Percentiles rank a stretch among this genome's conserved stretches.
Evolutionary conservation across 2,888 invertebrate species (phyloP).

Genomic region (Clostera curtula): DNA sequence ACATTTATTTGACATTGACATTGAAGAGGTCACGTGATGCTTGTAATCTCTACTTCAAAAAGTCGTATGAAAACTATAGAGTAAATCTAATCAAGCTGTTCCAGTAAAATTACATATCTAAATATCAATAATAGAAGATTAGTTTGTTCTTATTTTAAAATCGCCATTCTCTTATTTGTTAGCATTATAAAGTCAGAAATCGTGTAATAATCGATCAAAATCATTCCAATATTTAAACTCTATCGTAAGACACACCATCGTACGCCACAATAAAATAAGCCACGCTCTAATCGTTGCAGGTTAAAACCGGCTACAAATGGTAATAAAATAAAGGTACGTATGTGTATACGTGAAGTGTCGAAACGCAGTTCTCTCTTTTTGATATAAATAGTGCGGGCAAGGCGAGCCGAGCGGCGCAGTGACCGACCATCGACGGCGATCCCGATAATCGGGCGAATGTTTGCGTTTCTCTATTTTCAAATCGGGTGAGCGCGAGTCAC

Average conservation of each 20-base stretch:
- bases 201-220: too few relatives aligned
- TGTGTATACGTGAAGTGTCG: slow-evolving; percentile 62
- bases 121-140: too few relatives aligned
- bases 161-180: too few relatives aligned
- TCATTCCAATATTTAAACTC: slow-evolving; percentile 38
- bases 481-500: slow-evolving; percentile 46
- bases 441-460: slow-evolving; percentile 68
- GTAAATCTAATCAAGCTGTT: too few relatives aligned
- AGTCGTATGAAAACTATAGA: too few relatives aligned
- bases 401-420: slow-evolving; percentile 52
- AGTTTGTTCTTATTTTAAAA: too few relatives aligned
- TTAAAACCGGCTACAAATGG: slow-evolving; percentile 71
- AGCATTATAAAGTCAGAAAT: too few relatives aligned
- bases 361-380: slow-evolving; percentile 61
- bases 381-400: slow-evolving; percentile 71
- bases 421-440: slow-evolving; percentile 70
- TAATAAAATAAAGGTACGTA: slow-evolving; percentile 67
- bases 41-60: too few relatives aligned
- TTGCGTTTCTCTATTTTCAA: slow-evolving; percentile 73
- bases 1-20: too few relatives aligned
- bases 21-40: too few relatives aligned
- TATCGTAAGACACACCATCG: slow-evolving; percentile 41
- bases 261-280: slow-evolving; percentile 57
- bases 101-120: too few relatives aligned
- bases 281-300: slow-evolving; percentile 60